Percentiles rank a stretch among this genome's conserved stretches.
Evolutionary conservation across 2,113 vertebrate genomes (phyloP).

Genomic region (Piaya cayana): DNA sequence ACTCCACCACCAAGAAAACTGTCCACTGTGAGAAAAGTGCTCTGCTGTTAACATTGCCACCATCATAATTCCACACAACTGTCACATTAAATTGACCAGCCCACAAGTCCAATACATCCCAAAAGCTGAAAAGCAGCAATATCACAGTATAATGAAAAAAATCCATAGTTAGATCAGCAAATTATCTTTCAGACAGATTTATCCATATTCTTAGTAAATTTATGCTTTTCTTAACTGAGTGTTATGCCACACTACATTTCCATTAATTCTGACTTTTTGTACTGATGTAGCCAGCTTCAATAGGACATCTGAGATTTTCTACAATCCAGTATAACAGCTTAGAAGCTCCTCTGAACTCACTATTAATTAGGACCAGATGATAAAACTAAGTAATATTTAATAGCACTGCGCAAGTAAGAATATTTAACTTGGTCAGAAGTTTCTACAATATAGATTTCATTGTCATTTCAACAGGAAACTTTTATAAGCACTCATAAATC

Average conservation of each 20-base stretch:
- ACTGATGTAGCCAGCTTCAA: background rate
- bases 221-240: background rate
- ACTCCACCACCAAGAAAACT: background rate
- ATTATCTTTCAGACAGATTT: background rate
- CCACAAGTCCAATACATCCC: background rate
- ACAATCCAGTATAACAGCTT: background rate
- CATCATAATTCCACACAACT: background rate
- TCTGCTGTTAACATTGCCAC: background rate
- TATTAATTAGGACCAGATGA: background rate
- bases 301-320: background rate
- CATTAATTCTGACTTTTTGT: background rate
- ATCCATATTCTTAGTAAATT: background rate
- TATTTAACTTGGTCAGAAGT: background rate
- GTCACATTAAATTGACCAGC: background rate
- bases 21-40: background rate
- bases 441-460: background rate
- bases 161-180: background rate
- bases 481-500: background rate
- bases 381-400: background rate
- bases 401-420: background rate
- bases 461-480: background rate
- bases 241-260: background rate
- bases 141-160: background rate
- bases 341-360: background rate
- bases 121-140: background rate